phyloP scores from a whole-genome alignment of 1,140 invertebrate species.

The Camponotus pennsylvanicus region DNA sequence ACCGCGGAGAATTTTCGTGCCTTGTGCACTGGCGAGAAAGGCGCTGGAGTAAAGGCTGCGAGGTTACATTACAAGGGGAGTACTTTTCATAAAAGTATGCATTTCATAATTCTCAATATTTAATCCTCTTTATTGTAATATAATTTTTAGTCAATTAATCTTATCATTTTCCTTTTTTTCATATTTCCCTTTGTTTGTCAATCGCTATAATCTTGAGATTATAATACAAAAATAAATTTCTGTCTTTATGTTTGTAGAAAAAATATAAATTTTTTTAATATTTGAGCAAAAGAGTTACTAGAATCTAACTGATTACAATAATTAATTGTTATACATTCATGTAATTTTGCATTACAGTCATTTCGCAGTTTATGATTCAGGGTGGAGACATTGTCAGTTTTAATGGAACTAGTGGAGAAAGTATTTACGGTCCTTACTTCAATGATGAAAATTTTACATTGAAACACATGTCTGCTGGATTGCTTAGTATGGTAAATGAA shows the following conservation, averaged over 20 bases:
- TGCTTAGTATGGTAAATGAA: conserved; percentile 96
- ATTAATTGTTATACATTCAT: neutral
- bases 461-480: conserved; percentile 89
- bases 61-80: conserved; percentile 92
- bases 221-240: neutral
- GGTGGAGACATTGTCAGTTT: conserved; percentile 94
- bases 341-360: conserved; percentile 84
- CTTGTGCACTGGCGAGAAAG: conserved; percentile 95
- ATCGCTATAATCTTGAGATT: neutral
- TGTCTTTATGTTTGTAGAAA: too few relatives aligned
- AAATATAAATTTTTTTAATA: too few relatives aligned
- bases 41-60: conserved; percentile 89
- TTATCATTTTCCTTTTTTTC: neutral
- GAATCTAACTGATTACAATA: neutral
- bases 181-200: neutral
- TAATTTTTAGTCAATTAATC: neutral
- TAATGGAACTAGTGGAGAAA: conserved; percentile 96
- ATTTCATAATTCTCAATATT: neutral
- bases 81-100: conserved; percentile 91
- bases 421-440: conserved; percentile 96
- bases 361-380: conserved; percentile 93
- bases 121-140: neutral
- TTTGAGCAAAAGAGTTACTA: neutral
- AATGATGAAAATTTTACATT: conserved; percentile 95
- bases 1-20: conserved; percentile 97